These are phyloP conservation scores for Melanotaenia parkinsoni DNA, from an alignment of 2,797 vertebrate species.

Conservation along the genomic window DNA sequence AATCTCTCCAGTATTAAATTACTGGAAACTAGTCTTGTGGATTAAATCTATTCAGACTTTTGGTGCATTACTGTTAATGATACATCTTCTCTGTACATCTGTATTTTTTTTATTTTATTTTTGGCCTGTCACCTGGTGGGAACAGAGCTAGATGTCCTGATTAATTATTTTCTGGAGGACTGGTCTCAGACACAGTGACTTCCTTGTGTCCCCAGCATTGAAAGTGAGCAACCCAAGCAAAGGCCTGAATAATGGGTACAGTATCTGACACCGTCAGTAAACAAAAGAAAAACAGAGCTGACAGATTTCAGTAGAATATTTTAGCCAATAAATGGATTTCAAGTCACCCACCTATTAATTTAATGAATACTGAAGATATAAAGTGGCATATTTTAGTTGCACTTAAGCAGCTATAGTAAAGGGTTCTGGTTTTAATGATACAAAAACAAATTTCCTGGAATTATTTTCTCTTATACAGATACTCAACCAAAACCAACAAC, in stretches of 20 bases:
- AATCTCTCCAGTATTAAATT: conserved; percentile 18
- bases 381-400: conserved; percentile 23
- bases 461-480: conserved; percentile 30
- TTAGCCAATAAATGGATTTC: conserved; percentile 17
- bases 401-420: conserved; percentile 26
- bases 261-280: conserved; percentile 34
- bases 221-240: conserved; percentile 42
- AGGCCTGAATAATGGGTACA: conserved; percentile 57
- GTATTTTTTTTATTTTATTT: background rate
- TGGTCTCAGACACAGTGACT: conserved; percentile 56
- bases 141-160: conserved; percentile 60
- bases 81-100: conserved; percentile 50
- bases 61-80: conserved; percentile 63
- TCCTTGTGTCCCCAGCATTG: conserved; percentile 34
- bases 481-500: conserved; percentile 53
- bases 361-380: conserved; percentile 3
- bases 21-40: conserved; percentile 29
- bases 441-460: conserved; percentile 41
- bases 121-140: conserved; percentile 50
- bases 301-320: conserved; percentile 27
- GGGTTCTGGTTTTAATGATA: conserved; percentile 34
- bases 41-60: conserved; percentile 47
- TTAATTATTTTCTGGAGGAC: conserved; percentile 59
- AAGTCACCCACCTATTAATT: conserved; percentile 6
- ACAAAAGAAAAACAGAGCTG: conserved; percentile 16